Evolutionary conservation across 2,797 vertebrate species (phyloP).

Genomic region (Darevskia nairensis): DNA sequence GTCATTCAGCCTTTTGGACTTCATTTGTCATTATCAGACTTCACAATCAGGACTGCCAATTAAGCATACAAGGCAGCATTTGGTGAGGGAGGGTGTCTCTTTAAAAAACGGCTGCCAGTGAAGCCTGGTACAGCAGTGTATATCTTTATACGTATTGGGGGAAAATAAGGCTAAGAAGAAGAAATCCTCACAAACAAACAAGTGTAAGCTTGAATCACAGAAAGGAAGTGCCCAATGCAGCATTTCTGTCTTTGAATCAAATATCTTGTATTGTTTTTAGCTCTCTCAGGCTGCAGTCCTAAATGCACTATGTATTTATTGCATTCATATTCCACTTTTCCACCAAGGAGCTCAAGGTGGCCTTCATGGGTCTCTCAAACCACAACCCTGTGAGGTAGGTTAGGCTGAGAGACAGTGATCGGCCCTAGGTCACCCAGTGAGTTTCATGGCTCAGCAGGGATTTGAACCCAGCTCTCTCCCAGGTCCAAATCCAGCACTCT

Average conservation of each 20-base stretch:
- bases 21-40: not conserved
- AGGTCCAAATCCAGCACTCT: too few species aligned
- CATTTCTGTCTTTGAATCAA: not conserved
- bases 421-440: too few species aligned
- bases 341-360: too few species aligned
- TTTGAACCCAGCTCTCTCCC: too few species aligned
- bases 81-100: not conserved
- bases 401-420: too few species aligned
- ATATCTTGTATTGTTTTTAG: not conserved
- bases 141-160: not conserved
- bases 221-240: not conserved
- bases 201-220: not conserved
- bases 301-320: not conserved
- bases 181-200: not conserved
- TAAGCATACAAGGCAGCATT: not conserved
- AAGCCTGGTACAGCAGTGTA: not conserved
- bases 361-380: too few species aligned
- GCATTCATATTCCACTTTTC: too few species aligned
- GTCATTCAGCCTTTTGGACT: conserved; percentile 15
- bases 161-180: not conserved
- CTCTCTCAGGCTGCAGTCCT: not conserved
- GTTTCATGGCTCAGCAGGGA: too few species aligned
- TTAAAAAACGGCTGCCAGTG: not conserved
- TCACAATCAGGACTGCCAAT: not conserved
- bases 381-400: too few species aligned